These are phyloP conservation scores for Agrochola macilenta DNA, from an alignment of 2,888 invertebrate genomes.

Conservation along the genomic window DNA sequence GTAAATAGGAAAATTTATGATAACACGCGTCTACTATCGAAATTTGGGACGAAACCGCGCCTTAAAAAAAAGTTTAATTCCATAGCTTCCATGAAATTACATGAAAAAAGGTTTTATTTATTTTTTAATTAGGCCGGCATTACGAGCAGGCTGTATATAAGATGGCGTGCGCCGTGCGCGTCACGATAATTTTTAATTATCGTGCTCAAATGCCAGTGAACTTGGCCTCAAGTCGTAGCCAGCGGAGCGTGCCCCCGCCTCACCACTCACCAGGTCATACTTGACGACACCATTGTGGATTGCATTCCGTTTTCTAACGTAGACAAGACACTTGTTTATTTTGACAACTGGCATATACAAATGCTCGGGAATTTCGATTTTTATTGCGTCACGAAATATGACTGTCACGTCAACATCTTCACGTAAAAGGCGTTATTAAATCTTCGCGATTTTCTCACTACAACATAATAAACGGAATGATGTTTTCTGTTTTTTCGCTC, in stretches of 20 bases:
- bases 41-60: slow-evolving; percentile 20
- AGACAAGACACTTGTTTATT: slow-evolving; percentile 65
- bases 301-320: slow-evolving; percentile 72
- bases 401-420: slow-evolving; percentile 9
- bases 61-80: slow-evolving; percentile 7
- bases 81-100: slow-evolving; percentile 28
- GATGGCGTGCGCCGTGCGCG: slow-evolving; percentile 88
- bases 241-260: slow-evolving; percentile 82
- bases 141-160: slow-evolving; percentile 80
- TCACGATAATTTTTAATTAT: slow-evolving; percentile 91
- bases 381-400: slow-evolving; percentile 17
- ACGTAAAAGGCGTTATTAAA: slow-evolving; percentile 20
- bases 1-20: slow-evolving; percentile 51
- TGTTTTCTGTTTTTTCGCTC: slow-evolving; percentile 16
- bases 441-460: background rate
- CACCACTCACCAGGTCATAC: slow-evolving; percentile 87
- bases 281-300: slow-evolving; percentile 83
- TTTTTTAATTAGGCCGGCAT: slow-evolving; percentile 71
- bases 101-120: slow-evolving; percentile 64
- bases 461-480: slow-evolving; percentile 8
- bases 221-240: slow-evolving; percentile 87
- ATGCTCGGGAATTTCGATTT: slow-evolving; percentile 29
- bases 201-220: slow-evolving; percentile 90
- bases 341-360: slow-evolving; percentile 63
- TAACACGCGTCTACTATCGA: slow-evolving; percentile 26